Evolutionary conservation across 2,113 vertebrate species (phyloP).

Genomic region (Oncorhynchus mykiss): DNA sequence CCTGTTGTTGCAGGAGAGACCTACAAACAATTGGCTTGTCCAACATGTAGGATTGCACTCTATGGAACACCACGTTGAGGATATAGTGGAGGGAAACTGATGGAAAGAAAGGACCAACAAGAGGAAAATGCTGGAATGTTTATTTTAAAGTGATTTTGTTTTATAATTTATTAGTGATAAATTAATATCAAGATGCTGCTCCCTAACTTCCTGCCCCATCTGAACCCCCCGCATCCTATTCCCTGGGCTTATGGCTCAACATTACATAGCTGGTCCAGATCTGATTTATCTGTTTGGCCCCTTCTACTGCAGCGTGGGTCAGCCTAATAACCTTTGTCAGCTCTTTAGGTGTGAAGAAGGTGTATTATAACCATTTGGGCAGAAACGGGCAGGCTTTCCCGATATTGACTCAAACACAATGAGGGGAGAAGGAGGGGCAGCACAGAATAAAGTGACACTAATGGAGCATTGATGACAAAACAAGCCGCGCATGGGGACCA

Average conservation of each 20-base stretch:
- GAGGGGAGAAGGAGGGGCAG: constrained; percentile 63
- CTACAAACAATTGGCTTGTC: constrained; percentile 55
- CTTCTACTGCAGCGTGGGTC: constrained; percentile 44
- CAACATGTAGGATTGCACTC: constrained; percentile 48
- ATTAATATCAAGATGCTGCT: constrained; percentile 5
- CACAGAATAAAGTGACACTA: constrained; percentile 80
- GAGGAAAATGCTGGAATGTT: background rate
- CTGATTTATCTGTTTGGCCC: constrained; percentile 48
- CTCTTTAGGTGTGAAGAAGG: constrained; percentile 75
- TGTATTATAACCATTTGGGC: constrained; percentile 78
- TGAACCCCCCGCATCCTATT: constrained; percentile 20
- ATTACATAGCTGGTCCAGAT: constrained; percentile 45
- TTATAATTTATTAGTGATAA: background rate
- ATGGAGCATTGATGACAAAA: constrained; percentile 81
- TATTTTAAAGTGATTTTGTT: background rate
- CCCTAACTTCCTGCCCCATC: no score
- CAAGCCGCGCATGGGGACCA: constrained; percentile 74
- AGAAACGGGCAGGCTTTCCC: constrained; percentile 75
- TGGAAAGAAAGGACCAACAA: background rate
- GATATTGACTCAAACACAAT: constrained; percentile 70
- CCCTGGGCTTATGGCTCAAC: constrained; percentile 36
- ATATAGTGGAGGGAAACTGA: background rate
- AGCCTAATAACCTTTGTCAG: constrained; percentile 74
- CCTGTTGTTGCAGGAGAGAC: constrained; percentile 55
- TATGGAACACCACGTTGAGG: constrained; percentile 21